Conservation (phyloP, 2,797 vertebrate species). For the Labeo calbasu region DNA sequence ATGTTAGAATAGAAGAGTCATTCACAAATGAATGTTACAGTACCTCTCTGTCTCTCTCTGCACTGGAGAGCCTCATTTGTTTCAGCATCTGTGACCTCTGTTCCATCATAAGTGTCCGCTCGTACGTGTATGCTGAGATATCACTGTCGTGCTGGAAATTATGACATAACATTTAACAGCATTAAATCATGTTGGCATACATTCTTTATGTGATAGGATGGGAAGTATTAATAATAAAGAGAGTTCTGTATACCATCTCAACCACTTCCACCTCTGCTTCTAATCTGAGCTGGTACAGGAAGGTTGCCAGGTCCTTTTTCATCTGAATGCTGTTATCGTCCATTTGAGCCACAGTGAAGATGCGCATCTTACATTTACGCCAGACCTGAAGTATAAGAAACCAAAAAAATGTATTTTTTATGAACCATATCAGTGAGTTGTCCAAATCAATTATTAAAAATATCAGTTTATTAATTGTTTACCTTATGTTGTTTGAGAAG, state of each 20-base stretch:
- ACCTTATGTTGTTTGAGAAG: slow-evolving; percentile 98
- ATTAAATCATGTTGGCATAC: neutral
- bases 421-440: too few species aligned
- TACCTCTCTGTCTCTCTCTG: slow-evolving; percentile 93
- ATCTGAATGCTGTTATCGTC: slow-evolving; percentile 99
- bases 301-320: slow-evolving; percentile 96
- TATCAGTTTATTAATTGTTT: neutral
- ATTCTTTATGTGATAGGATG: neutral
- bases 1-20: neutral
- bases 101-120: slow-evolving; percentile 99
- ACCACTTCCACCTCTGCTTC: slow-evolving; percentile 98
- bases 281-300: slow-evolving; percentile 94
- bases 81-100: slow-evolving; percentile 98
- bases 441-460: too few species aligned
- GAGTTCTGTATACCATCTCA: slow-evolving; percentile 86
- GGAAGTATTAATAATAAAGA: neutral
- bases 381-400: slow-evolving; percentile 82
- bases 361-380: slow-evolving; percentile 97
- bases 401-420: neutral
- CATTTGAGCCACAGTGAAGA: slow-evolving; percentile 98
- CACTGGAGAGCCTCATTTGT: slow-evolving; percentile 95
- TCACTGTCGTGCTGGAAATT: slow-evolving; percentile 89
- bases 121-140: slow-evolving; percentile 97
- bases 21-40: slow-evolving; percentile 27
- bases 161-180: neutral